These are phyloP conservation scores for Danaus chrysippus DNA, from an alignment of 2,888 invertebrate genomes.

Conservation along the genomic window DNA sequence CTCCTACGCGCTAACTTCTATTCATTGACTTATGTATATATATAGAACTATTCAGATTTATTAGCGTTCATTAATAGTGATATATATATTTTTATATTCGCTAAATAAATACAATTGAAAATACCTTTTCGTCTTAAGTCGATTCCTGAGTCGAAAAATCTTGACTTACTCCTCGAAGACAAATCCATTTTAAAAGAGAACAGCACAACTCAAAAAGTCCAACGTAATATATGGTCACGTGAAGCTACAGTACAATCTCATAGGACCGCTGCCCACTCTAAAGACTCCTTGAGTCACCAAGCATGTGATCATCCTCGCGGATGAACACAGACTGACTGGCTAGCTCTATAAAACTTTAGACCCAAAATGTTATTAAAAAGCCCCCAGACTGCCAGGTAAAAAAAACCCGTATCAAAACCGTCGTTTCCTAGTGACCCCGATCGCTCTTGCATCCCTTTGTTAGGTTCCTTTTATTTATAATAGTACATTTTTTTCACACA, in stretches of 20 bases:
- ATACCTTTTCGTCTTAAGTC: constrained; percentile 76
- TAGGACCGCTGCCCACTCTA: constrained; percentile 60
- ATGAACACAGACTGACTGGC: constrained; percentile 78
- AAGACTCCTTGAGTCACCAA: constrained; percentile 53
- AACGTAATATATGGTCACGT: constrained; percentile 28
- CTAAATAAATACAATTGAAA: constrained; percentile 28
- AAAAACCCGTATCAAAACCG: constrained; percentile 77
- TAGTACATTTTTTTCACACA: constrained; percentile 77
- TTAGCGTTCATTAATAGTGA: constrained; percentile 12
- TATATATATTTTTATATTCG: constrained; percentile 6
- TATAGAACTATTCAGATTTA: constrained; percentile 15
- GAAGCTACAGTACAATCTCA: constrained; percentile 28
- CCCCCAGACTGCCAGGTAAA: constrained; percentile 72
- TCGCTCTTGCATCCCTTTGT: constrained; percentile 77
- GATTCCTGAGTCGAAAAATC: constrained; percentile 79
- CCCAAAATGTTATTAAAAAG: constrained; percentile 68
- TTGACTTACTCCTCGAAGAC: constrained; percentile 76
- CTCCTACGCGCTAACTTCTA: constrained; percentile 44
- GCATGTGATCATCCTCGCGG: constrained; percentile 78
- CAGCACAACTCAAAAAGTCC: constrained; percentile 37
- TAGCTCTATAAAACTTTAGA: constrained; percentile 63
- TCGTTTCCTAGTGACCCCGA: constrained; percentile 79
- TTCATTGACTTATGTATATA: constrained; percentile 26
- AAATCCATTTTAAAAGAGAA: constrained; percentile 62
- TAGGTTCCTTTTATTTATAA: constrained; percentile 74